A percentile compares a stretch with the other conserved stretches of the same genome.
Conservation (phyloP, 2,888 invertebrate genomes). For the Plutella xylostella region DNA sequence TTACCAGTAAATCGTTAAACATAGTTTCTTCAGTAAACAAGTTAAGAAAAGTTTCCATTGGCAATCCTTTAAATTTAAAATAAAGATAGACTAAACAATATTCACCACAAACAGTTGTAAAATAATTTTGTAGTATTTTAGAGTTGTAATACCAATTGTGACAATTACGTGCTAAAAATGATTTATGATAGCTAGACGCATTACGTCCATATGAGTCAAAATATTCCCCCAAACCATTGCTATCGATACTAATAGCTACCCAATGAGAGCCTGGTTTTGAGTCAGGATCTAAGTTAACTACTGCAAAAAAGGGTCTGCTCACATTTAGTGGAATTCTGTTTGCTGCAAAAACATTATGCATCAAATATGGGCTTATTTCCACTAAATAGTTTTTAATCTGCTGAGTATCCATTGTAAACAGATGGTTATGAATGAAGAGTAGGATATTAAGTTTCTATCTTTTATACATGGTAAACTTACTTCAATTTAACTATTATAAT, state of each 20-base stretch:
- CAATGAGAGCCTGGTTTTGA: constrained; percentile 12
- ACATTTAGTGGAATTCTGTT: constrained; percentile 14
- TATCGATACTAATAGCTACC: constrained; percentile 14
- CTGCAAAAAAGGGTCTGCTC: constrained; percentile 9
- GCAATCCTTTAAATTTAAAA: neutral
- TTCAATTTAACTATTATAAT: neutral
- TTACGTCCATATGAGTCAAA: constrained; percentile 15
- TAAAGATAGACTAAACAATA: neutral
- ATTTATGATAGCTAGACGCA: neutral
- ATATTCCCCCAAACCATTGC: constrained; percentile 11
- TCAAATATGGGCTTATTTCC: neutral
- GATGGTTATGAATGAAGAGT: no score
- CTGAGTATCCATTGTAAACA: neutral
- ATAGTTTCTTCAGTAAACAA: neutral
- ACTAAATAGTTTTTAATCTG: neutral
- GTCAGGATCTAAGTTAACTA: constrained; percentile 11
- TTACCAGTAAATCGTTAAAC: no score
- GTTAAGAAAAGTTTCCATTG: neutral
- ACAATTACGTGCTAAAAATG: neutral
- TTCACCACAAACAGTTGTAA: neutral
- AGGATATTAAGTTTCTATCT: no score
- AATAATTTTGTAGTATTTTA: neutral
- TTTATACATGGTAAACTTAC: no score
- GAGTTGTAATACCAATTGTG: constrained; percentile 1
- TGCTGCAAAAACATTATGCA: constrained; percentile 6